Evolutionary conservation across 2,888 invertebrate genomes (phyloP), one percentile per base, ranked within the genome.

Genomic region (Mesochorus sp.): DNA sequence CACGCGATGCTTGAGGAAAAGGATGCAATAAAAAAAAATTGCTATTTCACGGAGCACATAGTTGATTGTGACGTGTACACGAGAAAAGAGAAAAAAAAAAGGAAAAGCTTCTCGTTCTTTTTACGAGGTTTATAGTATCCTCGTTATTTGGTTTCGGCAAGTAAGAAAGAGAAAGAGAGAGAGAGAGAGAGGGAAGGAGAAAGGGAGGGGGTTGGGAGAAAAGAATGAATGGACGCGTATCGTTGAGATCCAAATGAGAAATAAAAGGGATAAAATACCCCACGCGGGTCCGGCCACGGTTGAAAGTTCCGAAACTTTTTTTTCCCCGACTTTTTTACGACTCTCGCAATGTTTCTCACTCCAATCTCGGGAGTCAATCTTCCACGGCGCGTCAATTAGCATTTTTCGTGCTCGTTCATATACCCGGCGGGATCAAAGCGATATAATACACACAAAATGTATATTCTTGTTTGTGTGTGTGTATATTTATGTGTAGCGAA

Each of bases 401-500:
- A 78, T 76, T 70, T 73, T 74, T 78, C 74, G 72, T 77, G 67
- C 62, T 73, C 64, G 37, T 62, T 72, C 64, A 53, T 64, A 28
- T 47, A 66, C 34, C 64, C 64, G 39, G 34, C 5, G 19, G 21
- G 70, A 70, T 74, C 73, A 62, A 74, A 78, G 73, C 17, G 6
- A 34, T 44, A 26, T 42, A 31, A 37, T 42, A 44, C n/a, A n/a
- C n/a, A n/a, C n/a, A n/a, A n/a, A n/a, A n/a, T n/a, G 14, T 26
- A 51, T 26, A 37, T 34, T 26, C 8, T 8, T 61, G 6, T 39
- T 3, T 6, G 14, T 39, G 28, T 8, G 26, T 14, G 26, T 19
- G 1, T n/a, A 21, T 6, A 44, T 21, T 12, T 31, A 62, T 1
- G 10, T 51, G 37, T 17, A 71, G 57, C 64, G 49, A 62, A 57